These are phyloP conservation scores for Chalcosyrphus nemorum DNA, from an alignment of 2,888 invertebrate genomes.

Conservation along the genomic window DNA sequence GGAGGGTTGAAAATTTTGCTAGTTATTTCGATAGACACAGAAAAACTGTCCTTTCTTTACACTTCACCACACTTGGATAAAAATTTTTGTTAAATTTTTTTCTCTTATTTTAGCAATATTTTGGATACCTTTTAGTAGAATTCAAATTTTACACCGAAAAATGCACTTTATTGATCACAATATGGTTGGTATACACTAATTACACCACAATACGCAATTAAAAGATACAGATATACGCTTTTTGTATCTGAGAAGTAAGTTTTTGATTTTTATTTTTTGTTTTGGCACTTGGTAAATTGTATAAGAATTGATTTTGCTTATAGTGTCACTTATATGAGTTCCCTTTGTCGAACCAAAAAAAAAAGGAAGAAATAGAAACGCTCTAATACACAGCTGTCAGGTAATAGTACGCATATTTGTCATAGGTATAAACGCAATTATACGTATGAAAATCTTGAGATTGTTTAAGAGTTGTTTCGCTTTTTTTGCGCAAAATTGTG, in stretches of 20 bases:
- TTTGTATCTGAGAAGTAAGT: constrained; percentile 11
- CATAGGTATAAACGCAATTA: constrained; percentile 64
- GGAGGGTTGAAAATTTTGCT: constrained; percentile 3
- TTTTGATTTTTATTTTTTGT: not conserved
- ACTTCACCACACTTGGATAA: not conserved
- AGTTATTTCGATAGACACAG: constrained; percentile 5
- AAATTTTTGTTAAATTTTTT: not conserved
- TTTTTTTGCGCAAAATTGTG: not conserved
- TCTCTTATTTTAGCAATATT: not conserved
- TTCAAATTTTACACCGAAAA: constrained; percentile 24
- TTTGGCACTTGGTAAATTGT: constrained; percentile 34
- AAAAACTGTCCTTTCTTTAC: not conserved
- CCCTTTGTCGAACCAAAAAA: constrained; percentile 21
- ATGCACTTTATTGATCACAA: constrained; percentile 65
- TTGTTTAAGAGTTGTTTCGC: constrained; percentile 38
- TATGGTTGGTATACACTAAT: constrained; percentile 45
- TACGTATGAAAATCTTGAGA: constrained; percentile 40
- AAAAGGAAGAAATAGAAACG: not conserved
- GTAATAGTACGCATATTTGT: constrained; percentile 65
- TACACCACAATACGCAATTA: constrained; percentile 33
- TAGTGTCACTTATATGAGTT: constrained; percentile 65
- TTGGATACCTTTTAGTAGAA: not conserved
- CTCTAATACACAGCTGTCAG: constrained; percentile 49
- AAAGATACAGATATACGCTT: not conserved
- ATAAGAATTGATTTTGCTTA: constrained; percentile 52